Evolutionary conservation across 2,888 invertebrate genomes (phyloP), one percentile per base, ranked within the genome.

Genomic region (Baronia brevicornis): DNA sequence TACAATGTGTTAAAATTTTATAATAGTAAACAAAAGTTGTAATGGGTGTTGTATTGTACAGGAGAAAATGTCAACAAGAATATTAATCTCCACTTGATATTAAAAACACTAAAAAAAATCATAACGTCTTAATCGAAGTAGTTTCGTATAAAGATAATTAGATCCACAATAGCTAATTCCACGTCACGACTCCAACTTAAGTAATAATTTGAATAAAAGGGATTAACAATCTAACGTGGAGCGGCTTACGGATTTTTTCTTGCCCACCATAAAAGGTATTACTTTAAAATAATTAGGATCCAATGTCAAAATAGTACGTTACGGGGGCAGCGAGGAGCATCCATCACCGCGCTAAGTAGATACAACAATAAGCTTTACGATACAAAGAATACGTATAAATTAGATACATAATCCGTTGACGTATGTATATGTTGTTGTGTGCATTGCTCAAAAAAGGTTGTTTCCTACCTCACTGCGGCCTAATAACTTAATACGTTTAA

Each of bases 341-440:
- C 59, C 56, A 59, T 59, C 58, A 52, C 49, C 48, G 54, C 65
- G 62, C 66, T 74, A 74, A 77, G 72, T 65, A 72, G 64, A 56
- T 49, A 52, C 53, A 61, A 66, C 69, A 68, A 70, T 67, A 59
- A 57, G 54, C 56, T 57, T 64, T 60, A 65, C 53, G 54, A 55
- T 59, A 55, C 60, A 64, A 70, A 62, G 60, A 64, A 68, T 64
- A 67, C 64, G 55, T 62, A 75, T 75, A 74, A 72, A 77, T 77
- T 72, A 65, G 64, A 67, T 60, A 66, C 64, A 54, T 77, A 78
- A 80, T 75, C 79, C 73, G 65, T 61, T 75, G 79, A 78, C 70
- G 61, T 67, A 75, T 71, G 57, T 56, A 54, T 62, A 58, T 63
- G 67, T 69, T 65, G 73, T 53, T 59, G 44, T 47, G n/a, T n/a